phyloP scores from a whole-genome alignment of 2,888 invertebrate species.

The Ochlodes sylvanus region DNA sequence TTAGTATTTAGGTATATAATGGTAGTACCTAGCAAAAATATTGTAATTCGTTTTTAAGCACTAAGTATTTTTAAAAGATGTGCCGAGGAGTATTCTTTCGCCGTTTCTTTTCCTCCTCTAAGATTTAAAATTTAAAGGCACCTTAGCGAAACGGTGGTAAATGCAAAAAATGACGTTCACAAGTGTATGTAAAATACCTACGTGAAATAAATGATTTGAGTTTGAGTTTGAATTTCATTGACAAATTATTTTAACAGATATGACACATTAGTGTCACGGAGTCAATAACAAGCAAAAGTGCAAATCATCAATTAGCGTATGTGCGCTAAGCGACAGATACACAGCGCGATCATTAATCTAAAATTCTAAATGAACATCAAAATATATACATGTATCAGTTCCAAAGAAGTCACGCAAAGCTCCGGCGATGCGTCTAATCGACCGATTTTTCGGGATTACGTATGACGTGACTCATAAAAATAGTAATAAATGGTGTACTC shows the following conservation, averaged over 20 bases:
- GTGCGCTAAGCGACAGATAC: constrained; percentile 27
- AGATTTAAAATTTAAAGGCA: too few species aligned
- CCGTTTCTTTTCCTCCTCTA: too few species aligned
- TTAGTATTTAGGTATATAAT: too few species aligned
- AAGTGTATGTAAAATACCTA: too few species aligned
- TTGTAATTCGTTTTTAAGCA: too few species aligned
- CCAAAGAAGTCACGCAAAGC: not conserved
- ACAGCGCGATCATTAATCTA: constrained; percentile 26
- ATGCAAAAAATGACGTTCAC: too few species aligned
- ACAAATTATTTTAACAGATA: not conserved
- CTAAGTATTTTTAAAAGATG: too few species aligned
- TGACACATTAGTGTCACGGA: not conserved
- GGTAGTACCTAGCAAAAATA: too few species aligned
- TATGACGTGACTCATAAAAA: constrained; percentile 58
- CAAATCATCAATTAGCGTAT: constrained; percentile 34
- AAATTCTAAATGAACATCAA: constrained; percentile 20
- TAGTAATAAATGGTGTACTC: constrained; percentile 53
- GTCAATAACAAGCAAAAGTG: constrained; percentile 6
- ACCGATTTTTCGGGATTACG: constrained; percentile 63
- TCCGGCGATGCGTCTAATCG: constrained; percentile 43
- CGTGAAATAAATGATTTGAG: too few species aligned
- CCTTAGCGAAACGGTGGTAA: too few species aligned
- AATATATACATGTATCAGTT: constrained; percentile 10
- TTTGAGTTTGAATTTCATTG: not conserved
- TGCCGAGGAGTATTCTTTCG: too few species aligned